These are phyloP conservation scores for Chromis chromis DNA, from an alignment of 2,797 vertebrate genomes.

Conservation along the genomic window DNA sequence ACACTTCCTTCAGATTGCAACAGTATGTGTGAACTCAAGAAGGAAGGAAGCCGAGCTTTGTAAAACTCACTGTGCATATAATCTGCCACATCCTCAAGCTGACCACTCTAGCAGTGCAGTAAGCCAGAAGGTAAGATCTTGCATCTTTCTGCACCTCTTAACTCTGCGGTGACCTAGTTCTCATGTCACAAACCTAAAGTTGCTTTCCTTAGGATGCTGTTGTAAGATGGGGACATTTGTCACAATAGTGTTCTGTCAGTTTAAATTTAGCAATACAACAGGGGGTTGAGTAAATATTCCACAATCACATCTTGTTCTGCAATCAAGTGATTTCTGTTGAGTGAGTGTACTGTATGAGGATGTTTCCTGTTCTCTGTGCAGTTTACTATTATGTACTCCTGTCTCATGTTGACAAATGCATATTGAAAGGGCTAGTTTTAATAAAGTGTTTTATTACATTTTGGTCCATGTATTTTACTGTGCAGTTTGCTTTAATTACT, in stretches of 20 bases:
- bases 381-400: neutral
- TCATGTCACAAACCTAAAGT: constrained; percentile 1
- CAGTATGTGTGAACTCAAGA: constrained; percentile 1
- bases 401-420: neutral
- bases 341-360: no score
- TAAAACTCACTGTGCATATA: constrained; percentile 12
- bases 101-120: constrained; percentile 29
- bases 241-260: neutral
- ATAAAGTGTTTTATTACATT: no score
- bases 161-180: constrained; percentile 44
- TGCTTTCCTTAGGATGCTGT: neutral
- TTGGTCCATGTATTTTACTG: no score
- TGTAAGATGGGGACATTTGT: neutral
- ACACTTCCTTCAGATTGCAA: constrained; percentile 15
- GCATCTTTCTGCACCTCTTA: constrained; percentile 15
- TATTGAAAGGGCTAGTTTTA: neutral
- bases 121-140: constrained; percentile 53
- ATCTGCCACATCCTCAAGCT: constrained; percentile 52
- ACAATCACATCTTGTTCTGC: neutral
- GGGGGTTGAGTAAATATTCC: constrained; percentile 6
- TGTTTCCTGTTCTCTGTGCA: neutral
- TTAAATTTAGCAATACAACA: neutral
- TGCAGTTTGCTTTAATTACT: no score
- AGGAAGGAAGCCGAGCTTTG: constrained; percentile 58
- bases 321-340: neutral